Percentiles rank a stretch among this genome's conserved stretches.
Conservation (phyloP, 1,140 invertebrate genomes). For the Hestina assimilis region DNA sequence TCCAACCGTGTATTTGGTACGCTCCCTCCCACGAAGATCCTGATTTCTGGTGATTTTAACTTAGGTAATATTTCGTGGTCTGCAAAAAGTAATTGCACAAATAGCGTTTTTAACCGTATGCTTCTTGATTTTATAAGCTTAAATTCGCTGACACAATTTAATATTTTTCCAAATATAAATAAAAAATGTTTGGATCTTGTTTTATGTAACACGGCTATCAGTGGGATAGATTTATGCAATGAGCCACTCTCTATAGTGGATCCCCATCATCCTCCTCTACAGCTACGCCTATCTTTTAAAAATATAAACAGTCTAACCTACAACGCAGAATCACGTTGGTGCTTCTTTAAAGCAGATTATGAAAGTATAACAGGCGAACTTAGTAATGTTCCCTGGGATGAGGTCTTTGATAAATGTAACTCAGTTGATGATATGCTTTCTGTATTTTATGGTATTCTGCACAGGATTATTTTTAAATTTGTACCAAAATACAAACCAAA, state of each 20-base stretch:
- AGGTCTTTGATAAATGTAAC: too few species aligned
- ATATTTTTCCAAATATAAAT: neutral
- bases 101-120: neutral
- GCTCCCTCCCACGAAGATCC: neutral
- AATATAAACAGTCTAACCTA: too few species aligned
- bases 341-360: neutral
- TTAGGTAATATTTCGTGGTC: neutral
- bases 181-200: neutral
- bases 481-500: neutral
- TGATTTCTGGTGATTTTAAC: constrained; percentile 14
- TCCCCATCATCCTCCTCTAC: neutral
- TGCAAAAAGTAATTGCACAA: neutral
- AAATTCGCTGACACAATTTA: constrained; percentile 1
- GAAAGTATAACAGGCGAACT: too few species aligned
- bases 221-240: neutral
- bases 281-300: too few species aligned
- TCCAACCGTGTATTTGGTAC: neutral
- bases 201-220: neutral
- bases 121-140: too few species aligned
- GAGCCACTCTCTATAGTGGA: neutral
- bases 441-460: too few species aligned
- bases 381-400: too few species aligned
- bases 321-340: too few species aligned
- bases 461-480: neutral
- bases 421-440: too few species aligned